These are phyloP conservation scores for Podarcis lilfordi DNA, from an alignment of 2,797 vertebrate genomes.

Conservation along the genomic window DNA sequence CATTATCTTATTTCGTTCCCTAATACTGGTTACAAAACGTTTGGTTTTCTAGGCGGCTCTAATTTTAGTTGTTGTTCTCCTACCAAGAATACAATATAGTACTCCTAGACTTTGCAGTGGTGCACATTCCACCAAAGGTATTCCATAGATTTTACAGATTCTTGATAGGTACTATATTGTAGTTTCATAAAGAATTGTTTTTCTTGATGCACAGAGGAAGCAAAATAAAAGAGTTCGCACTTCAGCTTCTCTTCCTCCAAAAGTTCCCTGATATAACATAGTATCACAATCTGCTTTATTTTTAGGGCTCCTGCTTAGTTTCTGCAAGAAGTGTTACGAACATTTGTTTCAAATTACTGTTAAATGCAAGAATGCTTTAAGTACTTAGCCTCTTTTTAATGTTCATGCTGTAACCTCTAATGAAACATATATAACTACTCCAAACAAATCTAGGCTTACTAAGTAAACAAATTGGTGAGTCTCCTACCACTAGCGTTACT, in stretches of 20 bases:
- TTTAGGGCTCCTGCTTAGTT: background rate
- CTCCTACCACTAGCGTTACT: background rate
- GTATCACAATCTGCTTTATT: background rate
- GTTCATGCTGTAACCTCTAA: background rate
- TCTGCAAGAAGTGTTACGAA: background rate
- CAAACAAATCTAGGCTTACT: background rate
- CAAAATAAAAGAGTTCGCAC: background rate
- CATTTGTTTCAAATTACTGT: constrained; percentile 17
- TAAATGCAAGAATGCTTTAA: constrained; percentile 19
- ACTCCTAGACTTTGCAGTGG: background rate
- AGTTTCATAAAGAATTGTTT: constrained; percentile 25
- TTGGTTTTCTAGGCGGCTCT: background rate
- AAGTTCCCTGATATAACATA: background rate
- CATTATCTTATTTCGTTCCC: background rate
- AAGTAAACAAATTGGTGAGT: background rate
- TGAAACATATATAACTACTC: background rate
- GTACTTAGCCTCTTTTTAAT: background rate
- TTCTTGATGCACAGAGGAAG: background rate
- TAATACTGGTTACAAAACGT: background rate
- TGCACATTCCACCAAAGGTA: background rate
- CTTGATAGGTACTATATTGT: background rate
- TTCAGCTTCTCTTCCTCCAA: background rate
- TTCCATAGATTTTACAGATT: background rate
- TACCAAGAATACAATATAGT: background rate
- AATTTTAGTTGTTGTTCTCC: constrained; percentile 16